phyloP scores from a whole-genome alignment of 2,888 invertebrate species.

The Merodon equestris region DNA sequence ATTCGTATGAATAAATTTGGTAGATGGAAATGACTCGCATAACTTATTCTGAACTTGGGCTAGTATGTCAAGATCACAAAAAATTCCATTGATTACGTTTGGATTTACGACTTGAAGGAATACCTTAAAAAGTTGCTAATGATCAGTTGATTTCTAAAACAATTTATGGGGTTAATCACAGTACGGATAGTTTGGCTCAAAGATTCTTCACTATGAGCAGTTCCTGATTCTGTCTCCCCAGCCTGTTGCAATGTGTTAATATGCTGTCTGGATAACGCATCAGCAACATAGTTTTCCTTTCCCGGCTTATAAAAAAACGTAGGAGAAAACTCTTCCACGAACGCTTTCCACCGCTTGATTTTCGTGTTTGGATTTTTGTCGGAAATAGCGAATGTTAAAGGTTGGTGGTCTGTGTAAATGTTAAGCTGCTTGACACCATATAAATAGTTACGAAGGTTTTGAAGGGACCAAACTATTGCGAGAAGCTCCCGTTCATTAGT shows the following conservation, averaged over 20 bases:
- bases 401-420: slow-evolving; percentile 55
- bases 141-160: slow-evolving; percentile 24
- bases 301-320: slow-evolving; percentile 23
- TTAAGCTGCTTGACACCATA: slow-evolving; percentile 70
- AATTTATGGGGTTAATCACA: slow-evolving; percentile 12
- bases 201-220: slow-evolving; percentile 24
- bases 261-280: slow-evolving; percentile 16
- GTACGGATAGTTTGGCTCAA: slow-evolving; percentile 9
- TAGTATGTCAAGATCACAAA: slow-evolving; percentile 7
- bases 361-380: slow-evolving; percentile 46
- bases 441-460: slow-evolving; percentile 74
- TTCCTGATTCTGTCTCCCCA: slow-evolving; percentile 28
- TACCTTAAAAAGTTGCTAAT: slow-evolving; percentile 5
- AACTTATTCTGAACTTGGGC: slow-evolving; percentile 18
- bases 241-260: slow-evolving; percentile 13
- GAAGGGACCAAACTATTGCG: slow-evolving; percentile 73
- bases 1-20: slow-evolving; percentile 18
- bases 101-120: slow-evolving; percentile 10
- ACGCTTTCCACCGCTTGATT: slow-evolving; percentile 50
- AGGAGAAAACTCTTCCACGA: too few relatives aligned
- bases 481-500: slow-evolving; percentile 74
- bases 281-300: slow-evolving; percentile 15
- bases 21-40: slow-evolving; percentile 13
- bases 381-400: slow-evolving; percentile 38
- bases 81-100: slow-evolving; percentile 9